Conservation (phyloP, 2,888 invertebrate species). For the Cylindroiulus punctatus region DNA sequence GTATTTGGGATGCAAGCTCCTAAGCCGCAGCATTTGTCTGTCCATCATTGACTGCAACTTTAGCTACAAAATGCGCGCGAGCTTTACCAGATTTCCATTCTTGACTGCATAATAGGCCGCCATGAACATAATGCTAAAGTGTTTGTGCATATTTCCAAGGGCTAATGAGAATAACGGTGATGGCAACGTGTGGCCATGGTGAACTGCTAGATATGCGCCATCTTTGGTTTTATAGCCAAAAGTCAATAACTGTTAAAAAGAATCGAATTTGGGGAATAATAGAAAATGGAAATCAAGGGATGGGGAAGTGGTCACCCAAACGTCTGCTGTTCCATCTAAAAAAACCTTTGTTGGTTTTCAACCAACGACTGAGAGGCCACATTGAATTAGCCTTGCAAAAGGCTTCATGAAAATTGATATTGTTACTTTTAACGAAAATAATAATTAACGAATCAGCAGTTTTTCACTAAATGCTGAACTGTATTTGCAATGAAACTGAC, state of each 20-base stretch:
- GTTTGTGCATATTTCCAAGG: slow-evolving; percentile 1
- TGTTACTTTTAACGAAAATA: too few species aligned
- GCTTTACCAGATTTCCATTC: slow-evolving; percentile 9
- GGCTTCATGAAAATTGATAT: too few species aligned
- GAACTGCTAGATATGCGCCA: neutral
- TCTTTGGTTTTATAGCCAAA: neutral
- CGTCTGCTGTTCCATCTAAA: neutral
- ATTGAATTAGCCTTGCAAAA: neutral
- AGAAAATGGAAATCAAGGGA: neutral
- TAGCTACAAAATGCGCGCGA: neutral
- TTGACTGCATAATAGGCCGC: slow-evolving; percentile 9
- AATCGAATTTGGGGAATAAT: neutral
- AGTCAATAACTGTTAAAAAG: neutral
- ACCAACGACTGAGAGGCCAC: neutral
- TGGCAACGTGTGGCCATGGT: neutral
- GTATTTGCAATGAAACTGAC: too few species aligned
- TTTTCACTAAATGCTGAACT: too few species aligned
- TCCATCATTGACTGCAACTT: slow-evolving; percentile 1
- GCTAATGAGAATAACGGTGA: neutral
- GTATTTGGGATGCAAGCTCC: slow-evolving; percentile 18
- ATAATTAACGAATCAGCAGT: too few species aligned
- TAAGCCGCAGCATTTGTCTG: slow-evolving; percentile 18
- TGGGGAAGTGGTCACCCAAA: neutral
- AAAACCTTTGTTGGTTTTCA: neutral
- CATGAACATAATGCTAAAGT: neutral